A percentile compares a stretch with the other conserved stretches of the same genome.
phyloP scores from a whole-genome alignment of 64 coral and sea anemone species.

The Stylophora pistillata region DNA sequence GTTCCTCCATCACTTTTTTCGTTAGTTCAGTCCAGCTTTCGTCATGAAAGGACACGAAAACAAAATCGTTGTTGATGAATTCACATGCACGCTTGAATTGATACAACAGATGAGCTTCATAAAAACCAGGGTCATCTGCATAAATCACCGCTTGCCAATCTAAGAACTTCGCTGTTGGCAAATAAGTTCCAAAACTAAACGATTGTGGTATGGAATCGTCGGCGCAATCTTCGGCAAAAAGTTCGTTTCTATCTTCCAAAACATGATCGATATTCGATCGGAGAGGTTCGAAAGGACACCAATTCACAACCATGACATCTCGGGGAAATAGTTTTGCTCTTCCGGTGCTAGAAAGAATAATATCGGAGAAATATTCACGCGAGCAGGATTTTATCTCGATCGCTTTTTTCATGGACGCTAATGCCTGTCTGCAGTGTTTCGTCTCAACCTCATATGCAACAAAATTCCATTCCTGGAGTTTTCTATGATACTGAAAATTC shows the following conservation, averaged over 20 bases:
- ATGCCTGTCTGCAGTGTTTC: background rate
- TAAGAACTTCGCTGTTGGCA: background rate
- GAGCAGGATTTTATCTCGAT: background rate
- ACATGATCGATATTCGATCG: constrained; percentile 40
- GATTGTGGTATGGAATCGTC: constrained; percentile 17
- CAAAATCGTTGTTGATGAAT: background rate
- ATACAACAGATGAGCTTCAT: constrained; percentile 6
- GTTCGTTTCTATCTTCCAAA: constrained; percentile 8
- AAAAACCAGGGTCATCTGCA: constrained; percentile 9
- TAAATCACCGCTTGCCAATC: background rate
- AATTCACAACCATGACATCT: background rate
- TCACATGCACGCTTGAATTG: constrained; percentile 23
- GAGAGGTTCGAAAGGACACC: background rate
- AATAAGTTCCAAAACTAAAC: constrained; percentile 21
- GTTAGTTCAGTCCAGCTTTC: background rate
- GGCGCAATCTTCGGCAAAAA: constrained; percentile 31
- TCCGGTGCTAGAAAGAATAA: constrained; percentile 14
- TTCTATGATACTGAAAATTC: background rate
- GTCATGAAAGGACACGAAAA: background rate
- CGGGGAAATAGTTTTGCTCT: background rate
- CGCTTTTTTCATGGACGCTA: background rate
- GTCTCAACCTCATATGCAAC: background rate
- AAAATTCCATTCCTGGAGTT: background rate
- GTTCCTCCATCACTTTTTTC: background rate
- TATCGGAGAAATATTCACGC: constrained; percentile 26